phyloP scores from a whole-genome alignment of 2,113 vertebrate species.

The Eptatretus burgeri region DNA sequence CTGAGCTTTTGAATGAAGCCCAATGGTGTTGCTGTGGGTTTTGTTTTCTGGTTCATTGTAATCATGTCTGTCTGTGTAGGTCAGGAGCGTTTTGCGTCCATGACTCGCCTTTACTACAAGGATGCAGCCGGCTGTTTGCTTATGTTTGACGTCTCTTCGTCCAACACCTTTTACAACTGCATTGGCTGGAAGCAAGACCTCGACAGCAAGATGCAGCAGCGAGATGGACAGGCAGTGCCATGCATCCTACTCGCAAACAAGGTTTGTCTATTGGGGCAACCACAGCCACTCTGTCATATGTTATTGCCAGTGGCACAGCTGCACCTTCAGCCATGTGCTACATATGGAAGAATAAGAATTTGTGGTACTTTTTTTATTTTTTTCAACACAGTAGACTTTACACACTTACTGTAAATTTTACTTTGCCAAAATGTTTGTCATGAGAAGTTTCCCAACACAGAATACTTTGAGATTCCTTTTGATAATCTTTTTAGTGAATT shows the following conservation, averaged over 20 bases:
- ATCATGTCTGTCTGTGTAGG: constrained; percentile 18
- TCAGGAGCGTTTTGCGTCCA: constrained; percentile 53
- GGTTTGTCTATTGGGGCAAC: constrained; percentile 14
- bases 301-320: neutral
- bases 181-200: constrained; percentile 45
- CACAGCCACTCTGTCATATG: neutral
- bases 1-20: no score
- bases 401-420: neutral
- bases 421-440: neutral
- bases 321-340: neutral
- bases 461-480: no score
- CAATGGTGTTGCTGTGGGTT: no score
- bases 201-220: constrained; percentile 30
- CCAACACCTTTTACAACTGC: constrained; percentile 32
- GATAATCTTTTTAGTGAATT: no score
- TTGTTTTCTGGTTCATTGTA: no score
- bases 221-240: constrained; percentile 23
- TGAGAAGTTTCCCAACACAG: no score
- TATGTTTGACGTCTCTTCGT: constrained; percentile 46
- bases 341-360: neutral
- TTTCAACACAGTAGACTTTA: neutral
- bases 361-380: neutral
- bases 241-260: constrained; percentile 61
- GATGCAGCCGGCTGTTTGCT: constrained; percentile 36
- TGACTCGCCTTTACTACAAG: constrained; percentile 46